These are phyloP conservation scores for Gonioctena quinquepunctata DNA, from an alignment of 1,140 invertebrate species.

Conservation along the genomic window DNA sequence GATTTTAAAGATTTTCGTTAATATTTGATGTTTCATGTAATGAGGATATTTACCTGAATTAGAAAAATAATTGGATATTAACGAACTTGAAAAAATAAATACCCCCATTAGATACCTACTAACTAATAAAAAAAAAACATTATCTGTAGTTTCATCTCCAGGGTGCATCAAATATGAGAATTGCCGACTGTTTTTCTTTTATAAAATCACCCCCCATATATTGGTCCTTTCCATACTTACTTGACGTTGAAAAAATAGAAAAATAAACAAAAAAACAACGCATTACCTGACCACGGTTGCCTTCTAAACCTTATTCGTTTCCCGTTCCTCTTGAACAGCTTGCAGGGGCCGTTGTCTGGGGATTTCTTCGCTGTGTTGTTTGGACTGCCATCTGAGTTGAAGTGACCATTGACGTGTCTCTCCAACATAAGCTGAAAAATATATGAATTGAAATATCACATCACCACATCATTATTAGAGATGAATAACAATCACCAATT, in stretches of 20 bases:
- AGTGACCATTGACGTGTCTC: conserved; percentile 93
- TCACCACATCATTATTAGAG: neutral
- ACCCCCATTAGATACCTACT: too few species aligned
- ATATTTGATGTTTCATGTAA: too few species aligned
- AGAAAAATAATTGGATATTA: too few species aligned
- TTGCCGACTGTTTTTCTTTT: neutral
- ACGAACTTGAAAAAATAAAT: too few species aligned
- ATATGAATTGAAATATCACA: neutral
- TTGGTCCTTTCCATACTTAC: neutral
- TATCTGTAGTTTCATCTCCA: too few species aligned
- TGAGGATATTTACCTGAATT: too few species aligned
- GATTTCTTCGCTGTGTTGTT: conserved; percentile 65
- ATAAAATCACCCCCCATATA: neutral
- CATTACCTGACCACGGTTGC: conserved; percentile 78
- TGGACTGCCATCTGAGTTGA: conserved; percentile 69
- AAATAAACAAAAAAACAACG: neutral
- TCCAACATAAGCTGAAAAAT: conserved; percentile 76
- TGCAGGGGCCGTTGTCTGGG: conserved; percentile 68
- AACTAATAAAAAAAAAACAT: too few species aligned
- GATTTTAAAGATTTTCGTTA: too few species aligned
- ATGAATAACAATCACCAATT: too few species aligned
- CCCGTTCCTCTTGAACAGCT: conserved; percentile 81
- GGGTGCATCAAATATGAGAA: neutral
- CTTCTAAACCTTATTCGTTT: conserved; percentile 81
- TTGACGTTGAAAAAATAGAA: neutral